Conservation (phyloP, 2,797 vertebrate species). For the Onychomys torridus region DNA sequence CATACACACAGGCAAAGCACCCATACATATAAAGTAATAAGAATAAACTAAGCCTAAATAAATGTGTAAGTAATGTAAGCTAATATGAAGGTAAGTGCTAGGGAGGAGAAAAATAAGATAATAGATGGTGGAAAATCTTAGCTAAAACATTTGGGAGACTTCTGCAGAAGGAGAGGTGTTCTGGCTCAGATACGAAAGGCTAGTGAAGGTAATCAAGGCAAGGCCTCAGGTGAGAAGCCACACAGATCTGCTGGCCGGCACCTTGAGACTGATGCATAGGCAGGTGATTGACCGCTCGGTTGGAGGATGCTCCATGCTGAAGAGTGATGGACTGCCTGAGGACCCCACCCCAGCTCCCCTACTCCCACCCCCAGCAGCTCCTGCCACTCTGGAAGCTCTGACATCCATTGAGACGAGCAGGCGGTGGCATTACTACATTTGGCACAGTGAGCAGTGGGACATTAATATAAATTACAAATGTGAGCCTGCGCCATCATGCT, state of each 20-base stretch:
- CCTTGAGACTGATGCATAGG: not conserved
- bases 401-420: constrained; percentile 61
- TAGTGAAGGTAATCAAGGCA: not conserved
- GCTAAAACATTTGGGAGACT: not conserved
- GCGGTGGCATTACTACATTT: constrained; percentile 64
- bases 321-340: fast-evolving
- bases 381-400: not conserved
- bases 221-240: not conserved
- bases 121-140: not conserved
- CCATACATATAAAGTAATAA: not conserved
- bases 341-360: not conserved
- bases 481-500: constrained; percentile 85
- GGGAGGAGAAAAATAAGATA: not conserved
- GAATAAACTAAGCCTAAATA: not conserved
- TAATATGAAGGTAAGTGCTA: not conserved
- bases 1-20: not conserved
- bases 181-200: not conserved
- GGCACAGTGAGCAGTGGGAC: constrained; percentile 73
- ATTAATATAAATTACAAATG: constrained; percentile 86
- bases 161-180: not conserved
- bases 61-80: not conserved
- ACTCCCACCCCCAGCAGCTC: fast-evolving
- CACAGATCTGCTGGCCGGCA: fast-evolving
- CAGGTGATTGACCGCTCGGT: not conserved
- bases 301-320: not conserved